Percentiles rank a stretch among this genome's conserved stretches.
Evolutionary conservation across 2,797 vertebrate species (phyloP).

Genomic region (Molothrus aeneus): DNA sequence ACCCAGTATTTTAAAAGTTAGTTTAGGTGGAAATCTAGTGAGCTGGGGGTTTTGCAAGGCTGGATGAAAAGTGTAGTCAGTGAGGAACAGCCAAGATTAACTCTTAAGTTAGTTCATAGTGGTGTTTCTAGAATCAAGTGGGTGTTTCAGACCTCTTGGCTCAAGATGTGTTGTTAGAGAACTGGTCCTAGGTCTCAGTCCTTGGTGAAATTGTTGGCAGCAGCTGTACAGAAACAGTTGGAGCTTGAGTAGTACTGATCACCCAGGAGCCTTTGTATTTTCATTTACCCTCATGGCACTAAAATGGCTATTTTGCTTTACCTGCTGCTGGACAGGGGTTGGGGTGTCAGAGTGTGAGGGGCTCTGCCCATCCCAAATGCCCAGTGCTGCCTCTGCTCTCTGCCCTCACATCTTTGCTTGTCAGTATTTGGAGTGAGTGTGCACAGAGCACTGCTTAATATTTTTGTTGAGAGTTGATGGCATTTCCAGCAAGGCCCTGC

Average conservation of each 20-base stretch:
- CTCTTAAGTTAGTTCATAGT: background rate
- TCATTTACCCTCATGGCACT: background rate
- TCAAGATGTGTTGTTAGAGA: background rate
- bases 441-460: accelerated
- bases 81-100: background rate
- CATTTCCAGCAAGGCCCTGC: background rate
- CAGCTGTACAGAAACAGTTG: accelerated
- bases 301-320: background rate
- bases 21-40: background rate
- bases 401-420: background rate
- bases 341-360: accelerated
- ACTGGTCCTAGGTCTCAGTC: background rate
- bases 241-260: background rate
- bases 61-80: background rate
- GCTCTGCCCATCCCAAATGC: background rate
- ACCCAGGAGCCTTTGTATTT: background rate
- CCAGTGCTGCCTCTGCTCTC: background rate
- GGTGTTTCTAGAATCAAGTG: background rate
- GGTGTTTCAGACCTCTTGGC: background rate
- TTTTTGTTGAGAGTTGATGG: background rate
- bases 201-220: background rate
- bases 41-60: background rate
- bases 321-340: background rate
- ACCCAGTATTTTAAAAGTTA: background rate
- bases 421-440: background rate